These are phyloP conservation scores for Mobula birostris DNA, from an alignment of 2,113 vertebrate species.

Conservation along the genomic window DNA sequence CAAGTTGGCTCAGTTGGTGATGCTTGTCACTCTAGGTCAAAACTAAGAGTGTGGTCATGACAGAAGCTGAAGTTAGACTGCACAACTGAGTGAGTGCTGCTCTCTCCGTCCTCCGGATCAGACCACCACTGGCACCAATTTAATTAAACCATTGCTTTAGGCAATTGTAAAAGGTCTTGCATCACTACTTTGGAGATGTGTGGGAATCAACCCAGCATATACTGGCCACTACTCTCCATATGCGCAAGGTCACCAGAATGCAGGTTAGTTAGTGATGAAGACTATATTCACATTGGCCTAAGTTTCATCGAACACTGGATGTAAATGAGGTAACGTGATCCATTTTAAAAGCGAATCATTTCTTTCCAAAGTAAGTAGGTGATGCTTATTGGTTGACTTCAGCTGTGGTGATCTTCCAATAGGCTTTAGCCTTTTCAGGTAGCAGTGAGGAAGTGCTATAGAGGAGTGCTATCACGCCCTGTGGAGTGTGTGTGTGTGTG, in stretches of 20 bases:
- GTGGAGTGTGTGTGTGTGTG: background rate
- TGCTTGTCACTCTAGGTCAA: background rate
- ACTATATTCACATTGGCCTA: background rate
- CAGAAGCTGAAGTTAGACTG: background rate
- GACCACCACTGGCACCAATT: background rate
- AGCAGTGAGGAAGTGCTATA: background rate
- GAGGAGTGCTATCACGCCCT: background rate
- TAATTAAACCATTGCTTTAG: background rate
- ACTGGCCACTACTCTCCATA: background rate
- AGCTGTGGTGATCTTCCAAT: background rate
- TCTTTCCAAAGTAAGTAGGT: background rate
- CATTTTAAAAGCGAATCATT: background rate
- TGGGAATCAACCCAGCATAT: background rate
- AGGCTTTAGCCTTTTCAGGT: background rate
- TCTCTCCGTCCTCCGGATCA: background rate
- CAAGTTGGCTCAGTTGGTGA: background rate
- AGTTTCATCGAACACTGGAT: background rate
- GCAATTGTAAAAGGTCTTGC: background rate
- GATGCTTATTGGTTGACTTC: background rate
- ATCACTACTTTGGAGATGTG: too few species aligned
- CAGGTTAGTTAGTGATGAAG: background rate
- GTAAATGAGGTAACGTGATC: background rate
- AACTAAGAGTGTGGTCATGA: background rate
- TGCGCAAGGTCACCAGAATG: background rate
- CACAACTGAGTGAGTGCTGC: background rate